phyloP scores from a whole-genome alignment of 2,113 vertebrate genomes.

The Anolis sagrei region DNA sequence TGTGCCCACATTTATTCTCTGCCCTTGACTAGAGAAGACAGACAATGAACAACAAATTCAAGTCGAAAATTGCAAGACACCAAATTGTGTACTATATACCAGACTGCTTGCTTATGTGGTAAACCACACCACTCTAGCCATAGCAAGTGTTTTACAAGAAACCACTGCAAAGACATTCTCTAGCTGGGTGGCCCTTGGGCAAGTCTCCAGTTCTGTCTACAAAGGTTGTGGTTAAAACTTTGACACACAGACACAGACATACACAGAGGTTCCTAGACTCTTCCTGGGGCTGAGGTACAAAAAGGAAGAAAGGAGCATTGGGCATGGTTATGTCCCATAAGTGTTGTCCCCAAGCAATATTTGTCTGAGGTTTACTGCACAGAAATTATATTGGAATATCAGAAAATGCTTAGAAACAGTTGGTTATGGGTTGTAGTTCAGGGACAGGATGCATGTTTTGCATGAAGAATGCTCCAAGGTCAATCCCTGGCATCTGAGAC shows the following conservation, averaged over 20 bases:
- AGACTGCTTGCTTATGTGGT: background rate
- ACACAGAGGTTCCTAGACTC: background rate
- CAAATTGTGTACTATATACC: background rate
- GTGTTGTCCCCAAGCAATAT: background rate
- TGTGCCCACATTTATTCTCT: background rate
- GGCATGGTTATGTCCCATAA: background rate
- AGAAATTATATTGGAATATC: background rate
- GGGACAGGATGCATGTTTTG: background rate
- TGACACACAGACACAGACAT: background rate
- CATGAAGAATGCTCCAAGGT: background rate
- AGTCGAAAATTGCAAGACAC: background rate
- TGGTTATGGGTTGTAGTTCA: background rate
- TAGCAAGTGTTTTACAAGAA: background rate
- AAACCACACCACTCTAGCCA: background rate
- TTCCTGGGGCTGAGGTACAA: background rate
- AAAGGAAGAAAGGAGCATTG: background rate
- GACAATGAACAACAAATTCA: background rate
- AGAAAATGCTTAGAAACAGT: background rate
- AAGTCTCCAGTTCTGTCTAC: background rate
- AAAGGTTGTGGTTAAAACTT: background rate
- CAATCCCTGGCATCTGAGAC: background rate
- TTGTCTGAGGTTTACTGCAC: background rate
- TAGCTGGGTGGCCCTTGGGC: background rate
- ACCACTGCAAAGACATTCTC: background rate
- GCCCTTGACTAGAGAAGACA: background rate